Conservation (phyloP, 2,113 vertebrate genomes). For the Micromys minutus region DNA sequence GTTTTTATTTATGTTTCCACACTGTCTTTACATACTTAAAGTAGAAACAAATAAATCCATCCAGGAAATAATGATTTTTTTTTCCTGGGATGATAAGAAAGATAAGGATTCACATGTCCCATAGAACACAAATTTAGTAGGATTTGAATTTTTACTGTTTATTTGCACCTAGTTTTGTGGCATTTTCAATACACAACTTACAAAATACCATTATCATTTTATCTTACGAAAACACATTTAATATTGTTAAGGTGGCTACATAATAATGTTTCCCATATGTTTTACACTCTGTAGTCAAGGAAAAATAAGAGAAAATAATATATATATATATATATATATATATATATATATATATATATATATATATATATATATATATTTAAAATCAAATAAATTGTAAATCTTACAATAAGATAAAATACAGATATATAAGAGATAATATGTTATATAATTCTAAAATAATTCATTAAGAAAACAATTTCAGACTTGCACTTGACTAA, state of each 20-base stretch:
- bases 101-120: not conserved
- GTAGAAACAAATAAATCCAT: not conserved
- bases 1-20: not conserved
- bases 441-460: not conserved
- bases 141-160: not conserved
- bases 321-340: too few relatives aligned
- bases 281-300: not conserved
- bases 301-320: not conserved
- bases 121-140: not conserved
- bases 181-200: not conserved
- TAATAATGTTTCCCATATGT: not conserved
- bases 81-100: not conserved
- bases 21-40: not conserved
- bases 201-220: not conserved
- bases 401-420: not conserved
- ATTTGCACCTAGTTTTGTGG: not conserved
- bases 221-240: not conserved
- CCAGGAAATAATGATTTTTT: not conserved
- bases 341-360: too few relatives aligned
- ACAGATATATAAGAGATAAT: not conserved
- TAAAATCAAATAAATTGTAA: not conserved
- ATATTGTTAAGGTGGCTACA: not conserved
- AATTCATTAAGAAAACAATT: not conserved
- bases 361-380: too few relatives aligned
- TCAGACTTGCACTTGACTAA: constrained; percentile 41